Evolutionary conservation across 1,140 invertebrate genomes (phyloP).

Genomic region (Solenopsis invicta): DNA sequence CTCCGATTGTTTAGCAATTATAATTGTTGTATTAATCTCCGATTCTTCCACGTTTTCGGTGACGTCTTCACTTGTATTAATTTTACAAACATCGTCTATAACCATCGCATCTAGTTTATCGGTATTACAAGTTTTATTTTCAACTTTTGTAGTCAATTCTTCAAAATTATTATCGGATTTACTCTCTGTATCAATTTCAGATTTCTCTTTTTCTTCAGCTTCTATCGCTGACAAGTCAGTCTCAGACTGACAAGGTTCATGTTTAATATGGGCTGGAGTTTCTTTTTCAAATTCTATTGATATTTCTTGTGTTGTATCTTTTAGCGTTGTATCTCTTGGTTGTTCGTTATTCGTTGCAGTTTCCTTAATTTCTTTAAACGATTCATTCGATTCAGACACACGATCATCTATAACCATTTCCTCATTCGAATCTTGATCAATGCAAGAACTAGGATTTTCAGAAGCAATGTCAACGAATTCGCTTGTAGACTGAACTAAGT

Average conservation of each 20-base stretch:
- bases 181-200: slow-evolving; percentile 12
- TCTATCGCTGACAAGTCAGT: not conserved
- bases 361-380: slow-evolving; percentile 53
- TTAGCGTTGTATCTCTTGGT: not conserved
- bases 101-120: slow-evolving; percentile 7
- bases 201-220: not conserved
- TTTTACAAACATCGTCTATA: not conserved
- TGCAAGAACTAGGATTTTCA: slow-evolving; percentile 76
- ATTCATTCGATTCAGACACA: slow-evolving; percentile 71
- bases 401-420: slow-evolving; percentile 75
- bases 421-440: slow-evolving; percentile 77
- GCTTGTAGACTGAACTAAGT: slow-evolving; percentile 48
- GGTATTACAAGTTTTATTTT: not conserved
- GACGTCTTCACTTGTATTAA: not conserved
- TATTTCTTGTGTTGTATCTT: not conserved
- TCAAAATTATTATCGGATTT: not conserved
- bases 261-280: not conserved
- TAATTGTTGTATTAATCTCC: not conserved
- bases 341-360: slow-evolving; percentile 22
- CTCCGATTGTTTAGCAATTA: too few relatives aligned
- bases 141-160: not conserved
- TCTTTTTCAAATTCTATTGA: slow-evolving; percentile 28
- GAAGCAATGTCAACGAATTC: slow-evolving; percentile 54
- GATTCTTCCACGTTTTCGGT: not conserved
- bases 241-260: not conserved